phyloP scores from a whole-genome alignment of 2,888 invertebrate genomes.

The Panzeria rudis region DNA sequence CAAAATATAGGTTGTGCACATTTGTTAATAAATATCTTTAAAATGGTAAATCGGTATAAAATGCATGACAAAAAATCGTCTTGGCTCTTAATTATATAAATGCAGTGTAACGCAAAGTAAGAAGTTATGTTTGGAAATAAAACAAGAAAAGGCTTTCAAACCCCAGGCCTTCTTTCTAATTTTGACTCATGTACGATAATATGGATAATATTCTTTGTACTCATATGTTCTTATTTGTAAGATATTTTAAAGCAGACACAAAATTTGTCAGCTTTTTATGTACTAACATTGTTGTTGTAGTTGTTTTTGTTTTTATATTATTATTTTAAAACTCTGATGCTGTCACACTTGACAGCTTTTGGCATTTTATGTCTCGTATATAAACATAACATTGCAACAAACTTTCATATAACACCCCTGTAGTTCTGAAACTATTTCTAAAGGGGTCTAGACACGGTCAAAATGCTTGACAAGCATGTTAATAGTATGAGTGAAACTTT shows the following conservation, averaged over 20 bases:
- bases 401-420: background rate
- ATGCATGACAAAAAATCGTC: too few relatives aligned
- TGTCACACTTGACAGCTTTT: conserved; percentile 66
- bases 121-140: too few relatives aligned
- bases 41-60: too few relatives aligned
- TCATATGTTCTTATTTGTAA: background rate
- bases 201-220: background rate
- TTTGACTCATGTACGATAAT: background rate
- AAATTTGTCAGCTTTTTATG: conserved; percentile 31
- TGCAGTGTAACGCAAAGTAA: too few relatives aligned
- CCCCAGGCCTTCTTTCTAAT: background rate
- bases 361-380: conserved; percentile 59
- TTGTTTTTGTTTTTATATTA: conserved; percentile 26
- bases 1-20: too few relatives aligned
- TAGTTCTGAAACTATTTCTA: background rate
- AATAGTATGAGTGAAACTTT: too few relatives aligned
- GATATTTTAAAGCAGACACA: conserved; percentile 3
- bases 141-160: background rate
- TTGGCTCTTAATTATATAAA: too few relatives aligned
- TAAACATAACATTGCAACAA: conserved; percentile 35
- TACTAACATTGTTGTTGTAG: background rate
- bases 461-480: too few relatives aligned
- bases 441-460: too few relatives aligned
- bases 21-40: too few relatives aligned
- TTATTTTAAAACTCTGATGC: conserved; percentile 56